Base-by-base conservation (phyloP, 2,797 vertebrate species). In the Fringilla coelebs region DNA sequence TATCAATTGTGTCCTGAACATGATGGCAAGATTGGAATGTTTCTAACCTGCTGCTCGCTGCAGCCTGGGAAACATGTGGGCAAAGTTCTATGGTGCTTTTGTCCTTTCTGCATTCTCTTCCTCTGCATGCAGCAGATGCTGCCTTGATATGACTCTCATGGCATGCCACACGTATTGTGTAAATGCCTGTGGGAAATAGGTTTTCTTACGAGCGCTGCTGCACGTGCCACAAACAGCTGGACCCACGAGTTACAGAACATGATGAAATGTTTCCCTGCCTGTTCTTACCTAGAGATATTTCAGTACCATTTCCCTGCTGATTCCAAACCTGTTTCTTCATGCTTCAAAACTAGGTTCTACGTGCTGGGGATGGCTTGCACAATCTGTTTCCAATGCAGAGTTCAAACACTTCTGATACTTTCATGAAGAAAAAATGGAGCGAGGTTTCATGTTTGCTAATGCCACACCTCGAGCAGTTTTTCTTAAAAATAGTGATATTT, bases 241-340 rank as follows among this genome's bases (percentile, higher is more conserved):
- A 54, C 40, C n/a, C 5, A 1, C 0, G 0, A 51, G 55, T 58
- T 72, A 58, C 0, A 1, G 92, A 89, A 81, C 3, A 2, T 86
- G 89, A 75, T 3, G 9, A 84, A 91, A 95, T 66, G 26, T 62
- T 93, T 88, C 61, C 58, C 70, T 1, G 1, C 55, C 12, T 70
- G 46, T 91, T 89, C 58, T 38, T 43, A 81, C 40, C 14, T 6
- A 55, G 76, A 83, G 48, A 24, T 52, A 60, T 91, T 95, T 94
- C 67, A 34, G 45, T 76, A 25, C 60, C 11, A 28, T 84, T 91
- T 89, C 62, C 68, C 40, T 38, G 40, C 85, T 11, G 49, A 94
- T 73, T 81, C 32, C 36, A 78, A 96, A 92, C 89, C 87, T 92
- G 82, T 96, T 94, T 84, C 73, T 92, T 96, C 95, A 75, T 46